Percentiles rank a stretch among this genome's conserved stretches.
Conservation (phyloP, 2,888 invertebrate species). For the Drosophila formosana region DNA sequence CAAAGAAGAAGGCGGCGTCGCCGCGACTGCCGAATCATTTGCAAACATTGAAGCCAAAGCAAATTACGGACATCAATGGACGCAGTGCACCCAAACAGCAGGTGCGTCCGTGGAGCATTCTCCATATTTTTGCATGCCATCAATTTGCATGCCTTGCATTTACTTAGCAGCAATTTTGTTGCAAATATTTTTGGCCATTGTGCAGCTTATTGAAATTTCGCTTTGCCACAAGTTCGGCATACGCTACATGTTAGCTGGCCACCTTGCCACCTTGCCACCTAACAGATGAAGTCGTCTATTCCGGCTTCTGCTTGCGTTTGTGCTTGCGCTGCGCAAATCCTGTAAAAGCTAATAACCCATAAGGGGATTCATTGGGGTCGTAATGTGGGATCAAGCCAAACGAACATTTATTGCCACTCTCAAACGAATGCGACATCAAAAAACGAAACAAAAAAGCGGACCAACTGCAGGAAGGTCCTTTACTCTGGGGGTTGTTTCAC, state of each 20-base stretch:
- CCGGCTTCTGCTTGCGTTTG: background rate
- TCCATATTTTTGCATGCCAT: constrained; percentile 28
- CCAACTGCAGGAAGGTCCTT: constrained; percentile 16
- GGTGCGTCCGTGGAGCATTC: constrained; percentile 61
- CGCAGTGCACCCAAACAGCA: constrained; percentile 81
- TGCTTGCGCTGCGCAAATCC: constrained; percentile 55
- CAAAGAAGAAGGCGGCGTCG: constrained; percentile 54
- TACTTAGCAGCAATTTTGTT: constrained; percentile 79
- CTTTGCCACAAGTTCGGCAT: constrained; percentile 30
- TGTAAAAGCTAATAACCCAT: constrained; percentile 80
- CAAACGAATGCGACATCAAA: constrained; percentile 65
- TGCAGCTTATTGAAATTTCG: constrained; percentile 42
- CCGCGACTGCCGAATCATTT: constrained; percentile 89
- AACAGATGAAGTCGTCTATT: constrained; percentile 10
- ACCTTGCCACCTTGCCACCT: constrained; percentile 12
- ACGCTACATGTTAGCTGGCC: constrained; percentile 19
- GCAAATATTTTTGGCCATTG: constrained; percentile 61
- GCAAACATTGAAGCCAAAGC: constrained; percentile 89
- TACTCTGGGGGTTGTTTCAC: constrained; percentile 30
- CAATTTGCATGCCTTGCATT: constrained; percentile 79
- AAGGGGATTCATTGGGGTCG: constrained; percentile 83
- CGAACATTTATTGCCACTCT: constrained; percentile 78
- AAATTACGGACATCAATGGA: constrained; percentile 82
- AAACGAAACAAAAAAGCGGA: background rate
- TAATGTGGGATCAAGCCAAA: constrained; percentile 83